phyloP scores from a whole-genome alignment of 1,140 invertebrate genomes.

The Lepidurus arcticus region DNA sequence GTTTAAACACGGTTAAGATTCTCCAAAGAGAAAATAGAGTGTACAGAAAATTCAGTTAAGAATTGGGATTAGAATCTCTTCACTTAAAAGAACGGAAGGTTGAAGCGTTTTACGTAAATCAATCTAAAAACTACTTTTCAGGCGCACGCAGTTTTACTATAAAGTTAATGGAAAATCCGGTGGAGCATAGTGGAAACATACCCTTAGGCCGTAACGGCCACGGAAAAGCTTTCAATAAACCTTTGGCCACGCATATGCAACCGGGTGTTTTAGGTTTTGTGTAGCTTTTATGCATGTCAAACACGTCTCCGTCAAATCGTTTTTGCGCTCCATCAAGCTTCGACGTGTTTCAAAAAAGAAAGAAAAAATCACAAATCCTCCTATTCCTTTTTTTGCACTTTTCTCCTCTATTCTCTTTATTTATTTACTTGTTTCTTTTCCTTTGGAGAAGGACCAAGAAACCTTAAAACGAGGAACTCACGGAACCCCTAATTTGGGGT shows the following conservation, averaged over 20 bases:
- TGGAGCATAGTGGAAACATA: background rate
- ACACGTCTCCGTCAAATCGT: constrained; percentile 18
- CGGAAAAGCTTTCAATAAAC: constrained; percentile 11
- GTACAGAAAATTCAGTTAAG: too few species aligned
- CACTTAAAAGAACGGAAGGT: too few species aligned
- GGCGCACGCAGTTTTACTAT: background rate
- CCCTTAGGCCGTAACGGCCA: background rate
- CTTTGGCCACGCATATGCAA: constrained; percentile 18
- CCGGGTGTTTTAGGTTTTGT: background rate
- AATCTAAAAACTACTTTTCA: background rate
- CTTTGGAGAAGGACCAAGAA: background rate
- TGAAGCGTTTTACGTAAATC: too few species aligned
- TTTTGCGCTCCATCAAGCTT: constrained; percentile 5
- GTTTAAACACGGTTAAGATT: too few species aligned
- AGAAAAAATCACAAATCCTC: background rate
- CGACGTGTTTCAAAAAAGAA: background rate
- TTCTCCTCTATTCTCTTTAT: too few species aligned
- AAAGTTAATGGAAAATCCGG: background rate
- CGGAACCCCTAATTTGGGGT: constrained; percentile 8
- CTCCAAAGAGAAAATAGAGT: too few species aligned
- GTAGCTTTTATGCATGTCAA: constrained; percentile 2
- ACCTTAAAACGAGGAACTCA: constrained; percentile 5
- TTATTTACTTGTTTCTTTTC: too few species aligned
- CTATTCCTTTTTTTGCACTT: background rate
- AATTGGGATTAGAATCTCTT: too few species aligned